Conservation (phyloP, 2,113 vertebrate genomes). For the Calidris pugnax region DNA sequence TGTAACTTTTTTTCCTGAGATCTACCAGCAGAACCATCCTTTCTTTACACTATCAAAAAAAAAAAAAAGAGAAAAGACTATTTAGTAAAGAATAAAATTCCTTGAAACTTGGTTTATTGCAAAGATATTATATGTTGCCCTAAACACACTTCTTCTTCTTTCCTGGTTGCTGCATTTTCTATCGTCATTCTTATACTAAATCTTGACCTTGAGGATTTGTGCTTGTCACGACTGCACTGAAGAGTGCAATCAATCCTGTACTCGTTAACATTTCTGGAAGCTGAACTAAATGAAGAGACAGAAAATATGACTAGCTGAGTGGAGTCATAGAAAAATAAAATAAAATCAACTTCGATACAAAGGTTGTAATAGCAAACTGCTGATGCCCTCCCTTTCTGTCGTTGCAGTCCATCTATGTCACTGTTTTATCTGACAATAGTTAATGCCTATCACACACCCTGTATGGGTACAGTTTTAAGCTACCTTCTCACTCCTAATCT, state of each 20-base stretch:
- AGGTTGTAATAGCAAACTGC: background rate
- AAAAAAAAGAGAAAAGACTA: background rate
- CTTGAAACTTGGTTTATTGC: background rate
- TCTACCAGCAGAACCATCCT: background rate
- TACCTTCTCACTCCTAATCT: background rate
- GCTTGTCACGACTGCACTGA: background rate
- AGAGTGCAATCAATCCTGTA: background rate
- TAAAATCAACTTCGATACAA: background rate
- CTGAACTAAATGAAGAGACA: background rate
- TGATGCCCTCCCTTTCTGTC: background rate
- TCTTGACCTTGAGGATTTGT: background rate
- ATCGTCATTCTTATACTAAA: background rate
- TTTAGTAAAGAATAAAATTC: background rate
- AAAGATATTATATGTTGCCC: background rate
- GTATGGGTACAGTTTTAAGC: background rate
- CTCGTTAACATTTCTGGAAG: background rate
- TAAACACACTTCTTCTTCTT: background rate
- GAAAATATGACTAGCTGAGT: background rate
- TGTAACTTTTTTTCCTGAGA: background rate
- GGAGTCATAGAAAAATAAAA: background rate
- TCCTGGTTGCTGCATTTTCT: background rate
- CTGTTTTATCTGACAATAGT: background rate
- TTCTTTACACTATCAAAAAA: background rate
- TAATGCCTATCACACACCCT: background rate
- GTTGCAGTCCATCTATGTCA: background rate